These are phyloP conservation scores for Indicator indicator DNA, from an alignment of 2,113 vertebrate species.

Conservation along the genomic window DNA sequence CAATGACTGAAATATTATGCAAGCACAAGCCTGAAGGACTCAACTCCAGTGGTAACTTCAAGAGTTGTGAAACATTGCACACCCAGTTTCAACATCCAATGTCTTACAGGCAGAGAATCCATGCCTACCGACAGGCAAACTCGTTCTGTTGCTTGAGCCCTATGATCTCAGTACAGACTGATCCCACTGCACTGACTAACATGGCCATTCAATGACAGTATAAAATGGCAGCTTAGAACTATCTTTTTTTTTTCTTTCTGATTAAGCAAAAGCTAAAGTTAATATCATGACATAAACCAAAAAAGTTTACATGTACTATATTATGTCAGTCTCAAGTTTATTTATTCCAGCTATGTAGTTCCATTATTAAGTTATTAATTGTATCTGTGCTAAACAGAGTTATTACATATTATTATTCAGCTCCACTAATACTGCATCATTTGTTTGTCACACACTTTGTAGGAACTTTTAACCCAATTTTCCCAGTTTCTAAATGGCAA, in stretches of 20 bases:
- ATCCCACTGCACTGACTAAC: background rate
- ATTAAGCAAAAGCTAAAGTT: background rate
- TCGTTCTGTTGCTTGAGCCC: background rate
- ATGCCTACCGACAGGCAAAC: background rate
- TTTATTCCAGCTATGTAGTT: background rate
- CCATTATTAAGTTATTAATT: background rate
- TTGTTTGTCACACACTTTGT: background rate
- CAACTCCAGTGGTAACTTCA: background rate
- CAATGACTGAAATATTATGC: background rate
- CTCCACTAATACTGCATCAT: background rate
- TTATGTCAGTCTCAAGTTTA: background rate
- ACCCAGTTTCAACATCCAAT: background rate
- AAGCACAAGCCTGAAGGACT: background rate
- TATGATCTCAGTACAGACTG: background rate
- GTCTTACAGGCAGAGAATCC: background rate
- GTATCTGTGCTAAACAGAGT: background rate
- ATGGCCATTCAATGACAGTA: background rate
- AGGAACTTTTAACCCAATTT: constrained; percentile 3
- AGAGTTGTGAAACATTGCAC: background rate
- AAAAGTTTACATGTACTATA: background rate
- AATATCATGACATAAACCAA: background rate
- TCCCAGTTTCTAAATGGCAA: background rate
- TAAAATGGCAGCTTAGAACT: background rate
- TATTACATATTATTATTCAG: background rate
- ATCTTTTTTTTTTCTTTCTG: background rate